These are phyloP conservation scores for Grallaria varia DNA, from an alignment of 2,113 vertebrate genomes.

Conservation along the genomic window DNA sequence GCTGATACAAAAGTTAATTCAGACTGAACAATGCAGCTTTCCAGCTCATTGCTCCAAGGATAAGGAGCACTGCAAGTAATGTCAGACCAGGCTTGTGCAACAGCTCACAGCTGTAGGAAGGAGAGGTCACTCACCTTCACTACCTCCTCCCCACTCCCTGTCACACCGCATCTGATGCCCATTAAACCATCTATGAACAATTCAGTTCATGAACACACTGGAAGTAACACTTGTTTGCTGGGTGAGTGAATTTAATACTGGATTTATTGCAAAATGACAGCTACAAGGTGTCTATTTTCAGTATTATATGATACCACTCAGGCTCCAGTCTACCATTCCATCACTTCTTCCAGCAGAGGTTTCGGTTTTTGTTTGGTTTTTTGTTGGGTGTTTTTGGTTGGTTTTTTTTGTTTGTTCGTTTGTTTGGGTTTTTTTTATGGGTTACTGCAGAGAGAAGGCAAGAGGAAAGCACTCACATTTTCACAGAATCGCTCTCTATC, in stretches of 20 bases:
- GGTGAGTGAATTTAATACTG: not conserved
- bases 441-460: not conserved
- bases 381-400: no score
- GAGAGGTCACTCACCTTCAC: not conserved
- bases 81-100: not conserved
- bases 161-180: not conserved
- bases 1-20: not conserved
- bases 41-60: not conserved
- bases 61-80: not conserved
- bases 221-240: not conserved
- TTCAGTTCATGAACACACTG: not conserved
- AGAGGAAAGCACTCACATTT: constrained; percentile 78
- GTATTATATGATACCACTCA: accelerated
- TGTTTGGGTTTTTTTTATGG: accelerated
- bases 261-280: not conserved
- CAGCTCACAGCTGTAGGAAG: not conserved
- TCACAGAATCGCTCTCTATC: constrained; percentile 95
- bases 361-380: no score
- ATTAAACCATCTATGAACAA: not conserved
- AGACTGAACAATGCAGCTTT: not conserved
- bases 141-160: not conserved
- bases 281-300: not conserved
- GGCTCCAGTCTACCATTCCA: not conserved
- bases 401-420: no score
- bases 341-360: not conserved